Conservation (phyloP, 1,140 invertebrate genomes). For the Halyomorpha halys region DNA sequence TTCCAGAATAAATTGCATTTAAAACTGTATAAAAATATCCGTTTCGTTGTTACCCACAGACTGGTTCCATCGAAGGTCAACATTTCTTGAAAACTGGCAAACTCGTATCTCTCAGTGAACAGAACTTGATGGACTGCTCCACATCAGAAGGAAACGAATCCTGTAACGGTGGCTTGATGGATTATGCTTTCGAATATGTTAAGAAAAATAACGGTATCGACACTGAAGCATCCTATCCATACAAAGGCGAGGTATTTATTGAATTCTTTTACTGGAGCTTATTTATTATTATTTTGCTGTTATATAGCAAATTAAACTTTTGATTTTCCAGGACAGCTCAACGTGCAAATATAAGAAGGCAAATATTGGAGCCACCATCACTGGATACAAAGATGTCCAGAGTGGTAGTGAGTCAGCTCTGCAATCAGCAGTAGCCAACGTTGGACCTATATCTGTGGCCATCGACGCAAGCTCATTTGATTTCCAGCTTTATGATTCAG, state of each 20-base stretch:
- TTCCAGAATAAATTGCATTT: too few relatives aligned
- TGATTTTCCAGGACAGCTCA: constrained; percentile 4
- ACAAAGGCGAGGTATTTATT: constrained; percentile 35
- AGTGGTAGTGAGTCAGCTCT: constrained; percentile 35
- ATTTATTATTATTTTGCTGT: too few relatives aligned
- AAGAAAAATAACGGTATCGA: constrained; percentile 82
- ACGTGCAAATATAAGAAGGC: constrained; percentile 26
- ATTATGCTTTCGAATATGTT: constrained; percentile 84
- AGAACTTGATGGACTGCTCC: constrained; percentile 95
- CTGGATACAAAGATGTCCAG: neutral
- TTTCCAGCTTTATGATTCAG: constrained; percentile 67
- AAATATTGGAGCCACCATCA: constrained; percentile 54
- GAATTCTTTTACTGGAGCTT: too few relatives aligned
- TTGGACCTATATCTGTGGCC: constrained; percentile 61
- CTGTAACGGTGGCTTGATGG: constrained; percentile 92
- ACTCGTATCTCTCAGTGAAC: constrained; percentile 87
- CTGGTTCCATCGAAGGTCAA: constrained; percentile 90
- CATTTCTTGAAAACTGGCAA: constrained; percentile 74
- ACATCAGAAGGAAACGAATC: constrained; percentile 83
- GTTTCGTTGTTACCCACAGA: constrained; percentile 43
- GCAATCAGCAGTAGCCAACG: constrained; percentile 57
- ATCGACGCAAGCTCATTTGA: constrained; percentile 65
- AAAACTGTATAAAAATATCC: too few relatives aligned
- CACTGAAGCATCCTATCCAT: constrained; percentile 84
- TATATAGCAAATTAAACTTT: too few relatives aligned